phyloP scores from a whole-genome alignment of 2,113 vertebrate genomes.

The Hyperoodon ampullatus region DNA sequence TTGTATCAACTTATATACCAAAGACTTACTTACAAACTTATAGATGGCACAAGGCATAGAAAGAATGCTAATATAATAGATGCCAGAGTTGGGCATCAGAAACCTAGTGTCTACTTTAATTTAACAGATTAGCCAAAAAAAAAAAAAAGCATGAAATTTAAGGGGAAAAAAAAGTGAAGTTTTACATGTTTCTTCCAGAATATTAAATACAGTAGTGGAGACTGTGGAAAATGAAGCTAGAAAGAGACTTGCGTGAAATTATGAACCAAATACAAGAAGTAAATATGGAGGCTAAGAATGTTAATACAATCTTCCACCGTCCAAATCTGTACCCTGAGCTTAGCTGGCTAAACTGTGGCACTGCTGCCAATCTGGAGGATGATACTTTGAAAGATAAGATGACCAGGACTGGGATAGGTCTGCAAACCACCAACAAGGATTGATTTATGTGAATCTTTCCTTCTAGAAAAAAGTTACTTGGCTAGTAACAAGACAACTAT shows the following conservation, averaged over 20 bases:
- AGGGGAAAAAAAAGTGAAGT: not conserved
- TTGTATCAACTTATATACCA: not conserved
- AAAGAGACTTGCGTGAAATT: not conserved
- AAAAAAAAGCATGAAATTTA: not conserved
- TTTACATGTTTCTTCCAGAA: conserved; percentile 2
- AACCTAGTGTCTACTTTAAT: not conserved
- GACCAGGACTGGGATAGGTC: not conserved
- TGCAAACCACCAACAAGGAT: not conserved
- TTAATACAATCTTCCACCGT: not conserved
- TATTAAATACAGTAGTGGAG: not conserved
- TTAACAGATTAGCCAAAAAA: not conserved
- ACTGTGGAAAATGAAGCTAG: not conserved
- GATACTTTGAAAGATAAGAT: not conserved
- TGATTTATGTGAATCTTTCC: not conserved
- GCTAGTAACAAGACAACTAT: not conserved
- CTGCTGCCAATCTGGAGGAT: not conserved
- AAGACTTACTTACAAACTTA: not conserved
- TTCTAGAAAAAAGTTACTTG: not conserved
- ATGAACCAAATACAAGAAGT: not conserved
- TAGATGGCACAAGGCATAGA: not conserved
- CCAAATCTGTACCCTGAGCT: not conserved
- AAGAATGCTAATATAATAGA: not conserved
- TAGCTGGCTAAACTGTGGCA: not conserved
- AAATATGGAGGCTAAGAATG: not conserved
- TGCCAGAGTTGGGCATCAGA: not conserved